These are phyloP conservation scores for Aethina tumida DNA, from an alignment of 1,140 invertebrate genomes.

Conservation along the genomic window DNA sequence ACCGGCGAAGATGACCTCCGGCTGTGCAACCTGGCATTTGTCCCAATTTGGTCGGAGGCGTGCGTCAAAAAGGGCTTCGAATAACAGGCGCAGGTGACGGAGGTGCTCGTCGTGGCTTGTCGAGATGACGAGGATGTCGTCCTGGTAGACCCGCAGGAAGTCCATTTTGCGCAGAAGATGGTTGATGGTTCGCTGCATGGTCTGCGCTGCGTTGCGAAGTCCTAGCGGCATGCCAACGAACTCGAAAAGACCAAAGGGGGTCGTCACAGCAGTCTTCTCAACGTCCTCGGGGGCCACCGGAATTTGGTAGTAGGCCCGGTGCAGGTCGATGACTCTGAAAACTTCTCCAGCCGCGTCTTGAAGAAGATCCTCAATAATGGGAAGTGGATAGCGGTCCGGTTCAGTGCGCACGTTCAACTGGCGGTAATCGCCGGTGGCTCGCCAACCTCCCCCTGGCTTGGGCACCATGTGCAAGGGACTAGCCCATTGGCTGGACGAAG, in stretches of 20 bases:
- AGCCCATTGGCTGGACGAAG: constrained; percentile 34
- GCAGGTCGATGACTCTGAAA: constrained; percentile 35
- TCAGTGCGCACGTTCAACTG: constrained; percentile 35
- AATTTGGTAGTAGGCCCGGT: constrained; percentile 37
- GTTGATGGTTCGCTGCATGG: constrained; percentile 17
- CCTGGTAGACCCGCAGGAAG: constrained; percentile 28
- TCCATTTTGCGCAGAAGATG: constrained; percentile 5
- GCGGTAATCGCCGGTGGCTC: constrained; percentile 38
- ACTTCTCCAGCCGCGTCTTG: constrained; percentile 23
- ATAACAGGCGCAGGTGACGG: constrained; percentile 18
- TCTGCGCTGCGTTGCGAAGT: constrained; percentile 20
- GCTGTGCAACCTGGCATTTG: constrained; percentile 24
- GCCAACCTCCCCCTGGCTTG: constrained; percentile 32
- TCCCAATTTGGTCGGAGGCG: constrained; percentile 24
- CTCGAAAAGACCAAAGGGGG: constrained; percentile 19
- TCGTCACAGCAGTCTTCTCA: constrained; percentile 19
- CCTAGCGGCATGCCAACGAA: constrained; percentile 18
- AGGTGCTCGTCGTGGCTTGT: constrained; percentile 22
- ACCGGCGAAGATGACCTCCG: constrained; percentile 27
- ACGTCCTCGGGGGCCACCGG: constrained; percentile 23
- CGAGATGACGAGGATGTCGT: constrained; percentile 35
- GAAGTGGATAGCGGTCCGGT: constrained; percentile 28
- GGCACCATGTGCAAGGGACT: constrained; percentile 34
- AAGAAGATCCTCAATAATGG: constrained; percentile 5
- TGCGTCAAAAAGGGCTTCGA: constrained; percentile 21